phyloP scores from a whole-genome alignment of 2,888 invertebrate genomes.

The Temnothorax rugatulus region DNA sequence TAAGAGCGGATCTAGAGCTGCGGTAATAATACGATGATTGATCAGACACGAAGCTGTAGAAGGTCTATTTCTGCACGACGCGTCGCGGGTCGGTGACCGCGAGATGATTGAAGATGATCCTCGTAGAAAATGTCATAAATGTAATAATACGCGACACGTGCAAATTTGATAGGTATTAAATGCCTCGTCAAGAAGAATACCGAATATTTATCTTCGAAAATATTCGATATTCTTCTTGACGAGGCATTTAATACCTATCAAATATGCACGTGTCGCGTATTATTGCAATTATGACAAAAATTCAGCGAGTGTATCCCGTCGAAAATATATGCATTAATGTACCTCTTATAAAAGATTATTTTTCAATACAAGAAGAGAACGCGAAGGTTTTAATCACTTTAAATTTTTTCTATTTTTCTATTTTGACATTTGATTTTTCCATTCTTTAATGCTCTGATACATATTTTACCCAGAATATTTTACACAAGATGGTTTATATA shows the following conservation, averaged over 20 bases:
- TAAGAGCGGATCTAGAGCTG: slow-evolving; percentile 43
- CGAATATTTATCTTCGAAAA: background rate
- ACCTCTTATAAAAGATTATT: background rate
- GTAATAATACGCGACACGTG: background rate
- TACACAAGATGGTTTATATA: too few species aligned
- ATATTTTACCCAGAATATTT: background rate
- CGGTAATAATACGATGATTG: slow-evolving; percentile 58
- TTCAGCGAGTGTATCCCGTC: background rate
- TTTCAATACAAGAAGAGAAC: background rate
- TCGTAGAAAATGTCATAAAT: slow-evolving; percentile 15
- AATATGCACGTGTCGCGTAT: background rate
- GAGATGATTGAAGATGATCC: background rate
- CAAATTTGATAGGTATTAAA: background rate
- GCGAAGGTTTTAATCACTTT: background rate
- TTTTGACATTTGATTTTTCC: background rate
- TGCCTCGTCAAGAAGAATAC: background rate
- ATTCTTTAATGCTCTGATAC: background rate
- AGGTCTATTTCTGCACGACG: slow-evolving; percentile 52
- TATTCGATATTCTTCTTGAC: background rate
- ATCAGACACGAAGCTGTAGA: slow-evolving; percentile 54
- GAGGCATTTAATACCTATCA: background rate
- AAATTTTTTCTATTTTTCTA: background rate
- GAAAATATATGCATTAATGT: background rate
- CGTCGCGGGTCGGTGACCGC: slow-evolving; percentile 55
- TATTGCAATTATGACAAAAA: slow-evolving; percentile 9